phyloP scores from a whole-genome alignment of 2,888 invertebrate genomes.

The Ectemnius cavifrons region DNA sequence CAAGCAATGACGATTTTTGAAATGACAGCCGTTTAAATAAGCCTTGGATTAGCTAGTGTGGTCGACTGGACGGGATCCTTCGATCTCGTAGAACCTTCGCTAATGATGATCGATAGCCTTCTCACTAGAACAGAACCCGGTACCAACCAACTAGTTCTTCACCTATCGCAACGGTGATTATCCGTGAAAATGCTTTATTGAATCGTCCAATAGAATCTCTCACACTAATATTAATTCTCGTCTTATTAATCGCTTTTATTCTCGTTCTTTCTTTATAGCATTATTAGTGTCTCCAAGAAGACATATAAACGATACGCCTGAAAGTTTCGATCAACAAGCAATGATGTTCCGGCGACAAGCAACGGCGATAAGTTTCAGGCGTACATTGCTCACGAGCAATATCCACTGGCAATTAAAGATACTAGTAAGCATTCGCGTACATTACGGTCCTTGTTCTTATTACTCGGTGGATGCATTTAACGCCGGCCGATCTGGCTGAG shows the following conservation, averaged over 20 bases:
- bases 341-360: background rate
- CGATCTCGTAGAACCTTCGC: slow-evolving; percentile 41
- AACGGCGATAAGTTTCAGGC: background rate
- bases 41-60: slow-evolving; percentile 18
- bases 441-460: slow-evolving; percentile 29
- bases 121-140: slow-evolving; percentile 54
- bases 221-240: slow-evolving; percentile 40
- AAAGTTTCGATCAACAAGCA: slow-evolving; percentile 12
- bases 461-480: slow-evolving; percentile 24
- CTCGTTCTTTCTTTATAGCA: background rate
- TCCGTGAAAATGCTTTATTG: slow-evolving; percentile 54
- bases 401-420: slow-evolving; percentile 20
- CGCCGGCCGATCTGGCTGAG: slow-evolving; percentile 8
- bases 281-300: background rate
- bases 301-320: background rate
- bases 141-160: slow-evolving; percentile 25
- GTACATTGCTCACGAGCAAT: slow-evolving; percentile 5
- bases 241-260: background rate
- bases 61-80: background rate
- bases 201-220: slow-evolving; percentile 47
- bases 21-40: slow-evolving; percentile 43
- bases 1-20: slow-evolving; percentile 27
- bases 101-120: slow-evolving; percentile 69
- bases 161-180: slow-evolving; percentile 24
- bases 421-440: slow-evolving; percentile 16